Base-by-base conservation (phyloP, 2,113 vertebrate genomes). In the Triplophysa tibetana region DNA sequence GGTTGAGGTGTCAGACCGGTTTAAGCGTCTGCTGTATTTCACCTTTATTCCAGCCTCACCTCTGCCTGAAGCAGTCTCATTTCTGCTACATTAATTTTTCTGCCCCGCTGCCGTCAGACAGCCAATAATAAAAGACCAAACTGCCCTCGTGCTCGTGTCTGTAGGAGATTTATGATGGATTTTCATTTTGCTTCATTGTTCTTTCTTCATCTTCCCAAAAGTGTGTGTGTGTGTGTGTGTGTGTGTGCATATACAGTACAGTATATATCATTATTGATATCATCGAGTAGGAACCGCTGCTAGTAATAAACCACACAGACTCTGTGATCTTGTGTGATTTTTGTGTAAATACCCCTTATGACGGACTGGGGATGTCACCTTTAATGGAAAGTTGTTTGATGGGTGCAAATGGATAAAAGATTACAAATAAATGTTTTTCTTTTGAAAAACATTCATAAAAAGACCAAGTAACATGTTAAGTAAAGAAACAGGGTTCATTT, bases 51-150 rank as follows among this genome's bases (percentile, higher is more conserved):
- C 64, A 77, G 61, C 63, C 70, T 79, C 62, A 81, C 64, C 54
- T 72, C 70, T 74, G 70, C 62, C 78, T 81, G 38, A 78, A 62
- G 58, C 41, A 14, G 16, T 60, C 67, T 68, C 67, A 61, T 81
- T 77, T 70, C 84, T 70, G 72, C 77, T 33, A 81, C 86, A 84
- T 76, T 82, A 80, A 82, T 45, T 77, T 85, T 76, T 58, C 45
- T 26, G 56, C 78, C 80, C 54, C 19, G 50, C 75, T 69, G 77
- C 60, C 70, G 58, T 56, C 21, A 50, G 79, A 70, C 23, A 45
- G 64, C 56, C 45, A 75, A 76, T 80, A 84, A 83, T 77, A 70
- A 73, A 75, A 48, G 70, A 63, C 54, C 38, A 64, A 77, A 43
- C 54, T 24, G 48, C 66, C n/a, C 26, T 61, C 38, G 10, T 75